Evolutionary conservation across 1,140 invertebrate genomes (phyloP).

Genomic region (Calliopsis andreniformis): DNA sequence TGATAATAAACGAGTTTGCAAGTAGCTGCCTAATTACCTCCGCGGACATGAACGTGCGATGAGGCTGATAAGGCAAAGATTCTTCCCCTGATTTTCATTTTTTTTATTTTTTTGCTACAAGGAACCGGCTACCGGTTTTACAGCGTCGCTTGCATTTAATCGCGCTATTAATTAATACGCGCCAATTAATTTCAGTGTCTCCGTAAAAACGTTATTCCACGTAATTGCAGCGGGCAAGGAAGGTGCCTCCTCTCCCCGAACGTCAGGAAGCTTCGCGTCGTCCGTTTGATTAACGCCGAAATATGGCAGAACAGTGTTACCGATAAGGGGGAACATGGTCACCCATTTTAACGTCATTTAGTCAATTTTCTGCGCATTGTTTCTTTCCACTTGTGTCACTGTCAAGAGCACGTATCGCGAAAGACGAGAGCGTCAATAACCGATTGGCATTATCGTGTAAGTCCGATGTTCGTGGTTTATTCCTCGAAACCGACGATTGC

Average conservation of each 20-base stretch:
- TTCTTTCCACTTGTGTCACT: slow-evolving; percentile 45
- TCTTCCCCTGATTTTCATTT: too few species aligned
- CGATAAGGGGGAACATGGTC: slow-evolving; percentile 41
- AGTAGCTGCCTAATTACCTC: slow-evolving; percentile 70
- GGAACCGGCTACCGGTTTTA: slow-evolving; percentile 41
- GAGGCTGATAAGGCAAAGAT: slow-evolving; percentile 51
- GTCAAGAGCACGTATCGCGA: slow-evolving; percentile 16
- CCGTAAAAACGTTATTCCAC: slow-evolving; percentile 21
- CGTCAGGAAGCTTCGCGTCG: background rate
- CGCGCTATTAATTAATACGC: slow-evolving; percentile 55
- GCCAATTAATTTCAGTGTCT: slow-evolving; percentile 27
- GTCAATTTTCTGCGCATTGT: slow-evolving; percentile 19
- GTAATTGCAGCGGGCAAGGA: slow-evolving; percentile 26
- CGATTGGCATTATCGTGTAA: slow-evolving; percentile 67
- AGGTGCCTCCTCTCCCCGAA: slow-evolving; percentile 17
- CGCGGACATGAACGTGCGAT: slow-evolving; percentile 58
- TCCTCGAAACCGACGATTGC: slow-evolving; percentile 33
- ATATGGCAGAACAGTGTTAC: slow-evolving; percentile 5
- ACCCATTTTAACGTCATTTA: slow-evolving; percentile 44
- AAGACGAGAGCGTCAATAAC: slow-evolving; percentile 68
- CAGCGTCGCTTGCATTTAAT: slow-evolving; percentile 50
- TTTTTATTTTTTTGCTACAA: slow-evolving; percentile 40
- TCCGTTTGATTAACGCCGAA: background rate
- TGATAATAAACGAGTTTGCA: slow-evolving; percentile 67
- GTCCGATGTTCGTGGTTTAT: slow-evolving; percentile 9